phyloP scores from a whole-genome alignment of 2,888 invertebrate species.

The Drosophila robusta region DNA sequence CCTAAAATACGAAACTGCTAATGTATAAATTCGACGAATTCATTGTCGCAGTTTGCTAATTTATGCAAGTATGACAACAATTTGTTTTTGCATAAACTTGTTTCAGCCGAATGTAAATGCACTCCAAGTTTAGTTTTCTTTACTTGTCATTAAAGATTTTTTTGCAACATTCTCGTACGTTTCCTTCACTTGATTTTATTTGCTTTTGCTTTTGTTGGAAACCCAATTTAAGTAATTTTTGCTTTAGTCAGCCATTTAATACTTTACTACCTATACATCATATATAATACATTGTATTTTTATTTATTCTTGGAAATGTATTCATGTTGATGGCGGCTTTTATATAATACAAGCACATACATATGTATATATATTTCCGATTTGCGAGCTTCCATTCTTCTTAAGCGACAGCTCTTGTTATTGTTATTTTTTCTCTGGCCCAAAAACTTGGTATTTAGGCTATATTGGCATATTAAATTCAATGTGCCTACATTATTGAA shows the following conservation, averaged over 20 bases:
- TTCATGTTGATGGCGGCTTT: constrained; percentile 19
- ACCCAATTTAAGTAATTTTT: neutral
- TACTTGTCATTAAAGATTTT: neutral
- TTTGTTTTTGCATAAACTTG: constrained; percentile 1
- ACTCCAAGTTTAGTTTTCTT: constrained; percentile 17
- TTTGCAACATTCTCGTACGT: constrained; percentile 3
- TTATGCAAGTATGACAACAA: constrained; percentile 15
- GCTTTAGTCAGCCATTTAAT: constrained; percentile 51
- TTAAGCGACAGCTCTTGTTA: constrained; percentile 14
- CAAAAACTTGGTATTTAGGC: constrained; percentile 10
- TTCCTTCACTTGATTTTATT: constrained; percentile 52
- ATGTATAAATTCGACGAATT: constrained; percentile 20
- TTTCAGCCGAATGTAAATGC: constrained; percentile 22
- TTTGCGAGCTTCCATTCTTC: neutral
- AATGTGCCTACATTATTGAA: constrained; percentile 2
- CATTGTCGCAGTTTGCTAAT: constrained; percentile 20
- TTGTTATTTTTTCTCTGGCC: constrained; percentile 7
- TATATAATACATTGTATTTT: constrained; percentile 27
- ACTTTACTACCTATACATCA: constrained; percentile 23
- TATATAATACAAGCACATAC: constrained; percentile 11
- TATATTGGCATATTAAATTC: neutral
- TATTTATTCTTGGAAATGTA: constrained; percentile 58
- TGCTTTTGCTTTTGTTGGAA: constrained; percentile 28
- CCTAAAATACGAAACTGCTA: constrained; percentile 28
- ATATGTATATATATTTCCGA: neutral